Base-by-base conservation (phyloP, 2,113 vertebrate genomes). In the Clarias batrachus region DNA sequence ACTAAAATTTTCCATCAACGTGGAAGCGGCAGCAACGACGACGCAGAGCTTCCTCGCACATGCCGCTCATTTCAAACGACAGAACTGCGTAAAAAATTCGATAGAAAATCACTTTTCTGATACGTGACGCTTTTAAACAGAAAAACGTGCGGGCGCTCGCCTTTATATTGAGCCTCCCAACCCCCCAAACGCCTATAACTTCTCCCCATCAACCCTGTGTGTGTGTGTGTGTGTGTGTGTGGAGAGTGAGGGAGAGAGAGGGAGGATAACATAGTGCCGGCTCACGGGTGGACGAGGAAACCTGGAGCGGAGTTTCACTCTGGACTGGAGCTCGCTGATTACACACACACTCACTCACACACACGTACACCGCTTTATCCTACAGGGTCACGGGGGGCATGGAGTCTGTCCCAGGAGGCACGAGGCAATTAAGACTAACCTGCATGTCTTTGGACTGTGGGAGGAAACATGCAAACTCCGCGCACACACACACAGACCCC, bases 151-250 rank as follows among this genome's bases (percentile, higher is more conserved):
- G 62, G 19, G 33, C 80, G 57, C 90, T 90, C 88, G 37, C 79
- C 86, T 91, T 88, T 81, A 89, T 87, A 90, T 91, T 89, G 86
- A 83, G 86, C 82, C 82, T 90, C 90, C 92, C 90, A 91, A 92
- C 90, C 92, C 89, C 91, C 91, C 11, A 74, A 91, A 90, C 92
- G 86, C 90, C 87, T 78, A 89, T 80, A 95, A 94, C 92, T 93
- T 92, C 91, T 91, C 93, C 94, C 90, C 91, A 92, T 91, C 92
- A 93, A 93, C 94, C 93, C 91, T 94, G 91, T 92, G 93, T 83
- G 91, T 23, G 68, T 7, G 57, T 33, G 30, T 33, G 30, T 33
- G 30, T 94, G 91, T 92, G 93, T 83, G 91, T 23, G 68, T 7
- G 57, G 62, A 76, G 73, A 48, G 30, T 83, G 73, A 78, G 59